Evolutionary conservation across 2,113 vertebrate genomes (phyloP).

Genomic region (Pollimyrus isidori): DNA sequence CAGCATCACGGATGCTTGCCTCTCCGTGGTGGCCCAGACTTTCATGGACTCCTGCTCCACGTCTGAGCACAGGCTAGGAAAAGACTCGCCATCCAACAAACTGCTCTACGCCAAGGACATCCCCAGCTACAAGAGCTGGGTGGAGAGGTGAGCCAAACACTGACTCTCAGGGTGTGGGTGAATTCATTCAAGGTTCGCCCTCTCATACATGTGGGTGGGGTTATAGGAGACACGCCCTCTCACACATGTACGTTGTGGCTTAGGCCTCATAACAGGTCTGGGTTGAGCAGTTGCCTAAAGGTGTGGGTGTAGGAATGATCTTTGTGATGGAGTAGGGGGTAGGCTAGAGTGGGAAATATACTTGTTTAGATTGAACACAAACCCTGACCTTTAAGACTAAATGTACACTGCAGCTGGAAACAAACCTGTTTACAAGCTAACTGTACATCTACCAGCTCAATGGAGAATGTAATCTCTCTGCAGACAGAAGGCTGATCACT

Average conservation of each 20-base stretch:
- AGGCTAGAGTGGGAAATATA: background rate
- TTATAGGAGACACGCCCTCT: background rate
- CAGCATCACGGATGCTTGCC: slow-evolving; percentile 96
- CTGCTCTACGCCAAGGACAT: slow-evolving; percentile 99
- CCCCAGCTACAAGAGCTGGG: slow-evolving; percentile 99
- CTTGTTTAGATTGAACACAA: background rate
- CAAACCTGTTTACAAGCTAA: background rate
- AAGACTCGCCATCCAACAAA: slow-evolving; percentile 97
- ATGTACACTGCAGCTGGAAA: background rate
- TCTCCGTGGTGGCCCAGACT: slow-evolving; percentile 95
- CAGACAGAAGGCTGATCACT: background rate
- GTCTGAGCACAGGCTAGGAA: slow-evolving; percentile 92
- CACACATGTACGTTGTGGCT: background rate
- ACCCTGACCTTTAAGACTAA: background rate
- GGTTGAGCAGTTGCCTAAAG: background rate
- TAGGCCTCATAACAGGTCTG: background rate
- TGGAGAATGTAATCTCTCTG: background rate
- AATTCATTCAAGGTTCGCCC: background rate
- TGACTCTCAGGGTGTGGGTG: background rate
- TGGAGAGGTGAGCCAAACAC: slow-evolving; percentile 79
- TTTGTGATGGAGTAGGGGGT: background rate
- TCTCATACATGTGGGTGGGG: background rate
- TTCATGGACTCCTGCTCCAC: slow-evolving; percentile 99
- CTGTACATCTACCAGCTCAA: background rate
- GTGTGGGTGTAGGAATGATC: background rate